Base-by-base conservation (phyloP, 2,797 vertebrate genomes). In the Arnoldichthys spilopterus region DNA sequence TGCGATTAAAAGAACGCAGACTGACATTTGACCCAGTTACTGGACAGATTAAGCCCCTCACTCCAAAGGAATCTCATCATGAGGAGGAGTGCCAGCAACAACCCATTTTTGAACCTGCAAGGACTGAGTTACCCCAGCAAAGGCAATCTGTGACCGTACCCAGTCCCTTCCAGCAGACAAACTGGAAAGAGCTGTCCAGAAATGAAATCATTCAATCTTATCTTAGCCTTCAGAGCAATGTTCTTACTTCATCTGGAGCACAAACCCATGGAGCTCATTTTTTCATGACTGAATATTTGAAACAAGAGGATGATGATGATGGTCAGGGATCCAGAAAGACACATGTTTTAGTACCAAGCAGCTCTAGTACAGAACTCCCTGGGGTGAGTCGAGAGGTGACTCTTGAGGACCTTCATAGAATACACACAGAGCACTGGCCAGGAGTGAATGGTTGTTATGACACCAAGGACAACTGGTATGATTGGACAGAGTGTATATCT, bases 131-230 rank as follows among this genome's bases (percentile, higher is more conserved):
- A 85, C 88, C 92, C 88, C 94, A 92, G 72, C 94, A 87, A 91
- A 95, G 86, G 87, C 91, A 85, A 67, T 86, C 93, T 81, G 85
- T 90, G 56, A 88, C 91, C 4, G 88, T 94, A 82, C 94, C 95
- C 75, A 98, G 94, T 87, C 96, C 98, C 71, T 99, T 99, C 86
- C 96, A 97, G 90, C 97, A 99, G 90, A 98, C 98, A 59, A 99
- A 99, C 95, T 99, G 98, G 98, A 98, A 98, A 86, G 98, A 99
- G 87, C 93, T 99, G 83, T 98, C 98, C 45, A 93, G 96, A 86
- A 99, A 97, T 0, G 97, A 98, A 92, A 97, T 98, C 77, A 98
- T 99, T 90, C 97, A 99, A 92, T 97, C 97, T 18, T 99, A 99
- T 94, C 95, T 99, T 93, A 97, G 94, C 92, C 94, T 96, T 85